phyloP scores from a whole-genome alignment of 2,797 vertebrate genomes.

The Dryobates pubescens region DNA sequence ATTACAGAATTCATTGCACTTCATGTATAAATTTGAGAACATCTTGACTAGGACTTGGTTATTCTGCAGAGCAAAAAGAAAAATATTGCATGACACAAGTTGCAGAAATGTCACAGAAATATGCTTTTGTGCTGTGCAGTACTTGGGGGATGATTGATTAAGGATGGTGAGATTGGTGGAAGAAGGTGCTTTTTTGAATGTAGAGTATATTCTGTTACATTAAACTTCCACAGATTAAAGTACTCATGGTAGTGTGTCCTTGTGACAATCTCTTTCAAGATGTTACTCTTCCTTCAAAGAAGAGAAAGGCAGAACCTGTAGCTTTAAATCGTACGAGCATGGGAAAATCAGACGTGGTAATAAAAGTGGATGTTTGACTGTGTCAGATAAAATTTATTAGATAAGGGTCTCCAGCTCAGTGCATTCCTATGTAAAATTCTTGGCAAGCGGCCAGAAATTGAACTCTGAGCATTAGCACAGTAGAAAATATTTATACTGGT shows the following conservation, averaged over 20 bases:
- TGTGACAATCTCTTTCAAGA: slow-evolving; percentile 60
- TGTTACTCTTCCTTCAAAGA: slow-evolving; percentile 51
- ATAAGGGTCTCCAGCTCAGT: slow-evolving; percentile 63
- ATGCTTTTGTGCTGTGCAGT: not conserved
- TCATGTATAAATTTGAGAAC: not conserved
- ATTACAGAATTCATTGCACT: not conserved
- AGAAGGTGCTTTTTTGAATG: slow-evolving; percentile 10
- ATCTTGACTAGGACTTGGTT: not conserved
- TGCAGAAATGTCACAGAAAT: not conserved
- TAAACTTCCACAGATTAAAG: slow-evolving; percentile 56
- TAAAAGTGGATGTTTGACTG: slow-evolving; percentile 65
- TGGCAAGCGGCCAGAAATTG: slow-evolving; percentile 69
- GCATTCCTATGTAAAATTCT: slow-evolving; percentile 71
- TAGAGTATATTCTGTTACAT: slow-evolving; percentile 9
- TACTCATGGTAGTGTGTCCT: slow-evolving; percentile 37
- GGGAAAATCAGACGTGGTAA: slow-evolving; percentile 62
- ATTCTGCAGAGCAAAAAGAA: not conserved
- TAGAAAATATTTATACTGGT: slow-evolving; percentile 72
- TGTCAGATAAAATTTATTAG: slow-evolving; percentile 76
- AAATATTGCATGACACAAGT: not conserved
- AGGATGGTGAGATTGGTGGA: not conserved
- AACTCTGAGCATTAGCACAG: slow-evolving; percentile 59
- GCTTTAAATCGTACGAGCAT: slow-evolving; percentile 45
- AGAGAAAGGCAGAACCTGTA: slow-evolving; percentile 60
- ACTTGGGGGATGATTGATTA: not conserved